phyloP scores from a whole-genome alignment of 2,113 vertebrate species.

The Setophaga petechia region DNA sequence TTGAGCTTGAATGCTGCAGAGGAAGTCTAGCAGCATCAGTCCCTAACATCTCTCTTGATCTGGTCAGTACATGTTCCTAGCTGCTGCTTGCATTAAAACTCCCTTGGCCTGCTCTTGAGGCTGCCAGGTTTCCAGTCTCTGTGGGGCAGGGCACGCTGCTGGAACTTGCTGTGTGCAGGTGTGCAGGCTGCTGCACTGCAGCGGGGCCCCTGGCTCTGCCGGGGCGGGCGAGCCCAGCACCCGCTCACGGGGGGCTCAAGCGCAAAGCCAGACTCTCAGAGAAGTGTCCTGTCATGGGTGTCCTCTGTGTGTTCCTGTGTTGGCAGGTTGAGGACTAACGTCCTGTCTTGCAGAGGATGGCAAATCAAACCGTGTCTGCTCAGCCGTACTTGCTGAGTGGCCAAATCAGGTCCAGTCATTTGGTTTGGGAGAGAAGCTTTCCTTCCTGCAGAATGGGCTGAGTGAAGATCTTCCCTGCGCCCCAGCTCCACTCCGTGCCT shows the following conservation, averaged over 20 bases:
- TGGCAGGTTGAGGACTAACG: background rate
- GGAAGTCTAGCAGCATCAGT: background rate
- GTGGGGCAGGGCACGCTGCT: fast-evolving
- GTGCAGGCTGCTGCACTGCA: background rate
- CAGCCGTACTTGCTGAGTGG: background rate
- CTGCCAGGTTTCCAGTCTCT: background rate
- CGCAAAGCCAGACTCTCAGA: fast-evolving
- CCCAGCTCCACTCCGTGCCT: background rate
- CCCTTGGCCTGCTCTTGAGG: background rate
- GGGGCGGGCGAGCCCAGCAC: background rate
- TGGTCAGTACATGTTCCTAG: background rate
- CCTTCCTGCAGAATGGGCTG: background rate
- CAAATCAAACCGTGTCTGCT: background rate
- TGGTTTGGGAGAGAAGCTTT: background rate
- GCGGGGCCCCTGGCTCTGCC: background rate
- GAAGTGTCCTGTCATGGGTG: background rate
- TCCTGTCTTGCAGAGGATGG: background rate
- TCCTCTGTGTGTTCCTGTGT: background rate
- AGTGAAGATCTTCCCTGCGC: background rate
- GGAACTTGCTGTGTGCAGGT: background rate
- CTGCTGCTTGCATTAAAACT: background rate
- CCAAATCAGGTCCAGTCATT: background rate
- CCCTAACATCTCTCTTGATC: background rate
- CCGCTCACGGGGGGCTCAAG: fast-evolving
- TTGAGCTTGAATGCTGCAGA: background rate